Evolutionary conservation across 2,113 vertebrate genomes (phyloP).

Genomic region (Rhinopithecus roxellana): DNA sequence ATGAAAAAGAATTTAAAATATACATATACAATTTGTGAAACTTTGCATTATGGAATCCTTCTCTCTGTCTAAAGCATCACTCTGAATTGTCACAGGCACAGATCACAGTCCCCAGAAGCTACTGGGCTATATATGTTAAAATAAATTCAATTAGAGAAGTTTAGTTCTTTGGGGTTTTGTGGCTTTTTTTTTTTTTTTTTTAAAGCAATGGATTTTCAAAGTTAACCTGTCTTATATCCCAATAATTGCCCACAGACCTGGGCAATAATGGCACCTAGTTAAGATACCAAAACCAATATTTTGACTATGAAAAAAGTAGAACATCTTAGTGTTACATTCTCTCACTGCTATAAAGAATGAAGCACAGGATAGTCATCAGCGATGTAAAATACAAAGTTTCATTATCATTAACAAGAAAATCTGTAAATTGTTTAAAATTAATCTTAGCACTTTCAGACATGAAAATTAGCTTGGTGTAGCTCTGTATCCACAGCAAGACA

Average conservation of each 20-base stretch:
- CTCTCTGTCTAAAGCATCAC: neutral
- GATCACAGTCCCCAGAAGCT: neutral
- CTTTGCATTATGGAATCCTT: neutral
- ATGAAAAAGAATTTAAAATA: neutral
- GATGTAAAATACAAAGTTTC: neutral
- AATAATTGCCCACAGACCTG: neutral
- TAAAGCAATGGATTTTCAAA: neutral
- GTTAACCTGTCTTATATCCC: neutral
- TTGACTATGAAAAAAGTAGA: neutral
- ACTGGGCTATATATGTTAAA: neutral
- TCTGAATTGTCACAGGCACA: neutral
- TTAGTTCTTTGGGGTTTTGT: neutral
- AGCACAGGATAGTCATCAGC: neutral
- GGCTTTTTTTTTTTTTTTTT: neutral
- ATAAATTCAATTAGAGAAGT: neutral
- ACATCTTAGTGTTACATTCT: neutral
- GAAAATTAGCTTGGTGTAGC: fast-evolving
- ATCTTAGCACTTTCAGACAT: neutral
- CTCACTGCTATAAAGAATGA: neutral
- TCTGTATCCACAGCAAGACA: neutral
- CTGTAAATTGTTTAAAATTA: neutral
- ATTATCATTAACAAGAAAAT: neutral
- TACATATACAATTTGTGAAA: neutral
- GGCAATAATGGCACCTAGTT: neutral
- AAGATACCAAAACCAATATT: neutral